Base-by-base conservation (phyloP, 2,797 vertebrate species). In the Scolopax rusticola region DNA sequence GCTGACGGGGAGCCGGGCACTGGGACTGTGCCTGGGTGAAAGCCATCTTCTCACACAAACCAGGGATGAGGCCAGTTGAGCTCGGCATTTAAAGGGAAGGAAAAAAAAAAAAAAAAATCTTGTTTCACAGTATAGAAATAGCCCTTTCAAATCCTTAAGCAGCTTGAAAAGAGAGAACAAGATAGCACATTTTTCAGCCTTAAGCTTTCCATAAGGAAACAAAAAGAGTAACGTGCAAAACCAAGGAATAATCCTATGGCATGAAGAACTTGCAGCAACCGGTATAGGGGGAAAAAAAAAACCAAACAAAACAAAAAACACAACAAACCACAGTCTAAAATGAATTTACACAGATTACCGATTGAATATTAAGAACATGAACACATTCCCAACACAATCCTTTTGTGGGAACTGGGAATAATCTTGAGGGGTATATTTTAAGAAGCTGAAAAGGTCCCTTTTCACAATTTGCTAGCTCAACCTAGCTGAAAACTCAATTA, bases 141-240 rank as follows among this genome's bases (percentile, higher is more conserved):
- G 69, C 51, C 41, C 41, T 82, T 70, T 88, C 38, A 74, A 90
- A 92, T 92, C 75, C 28, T 74, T 40, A 77, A 80, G 70, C 56
- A 64, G 57, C 90, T 94, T 95, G 88, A 95, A 95, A 96, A 80
- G 33, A 21, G 59, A 91, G 88, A 94, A 87, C 38, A 87, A 84
- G 87, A 83, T 28, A 85, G 71, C 56, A 89, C 68, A 54, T 95
- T 70, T 92, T 87, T 90, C 48, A 61, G 61, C 53, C 86, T 82
- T 92, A 75, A 89, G 81, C n/a, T 92, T 95, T 94, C 84, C 90
- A 90, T 69, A 90, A 90, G 50, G 70, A 87, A 95, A 90, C 50
- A 93, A 87, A 94, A 89, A 71, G 71, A 94, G 92, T 92, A 92
- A 84, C 25, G 45, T 85, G 86, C 64, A 94, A 97, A 95, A 89